Percentiles rank a stretch among this genome's conserved stretches.
phyloP scores from a whole-genome alignment of 1,140 invertebrate genomes.

The Orchesella cincta region DNA sequence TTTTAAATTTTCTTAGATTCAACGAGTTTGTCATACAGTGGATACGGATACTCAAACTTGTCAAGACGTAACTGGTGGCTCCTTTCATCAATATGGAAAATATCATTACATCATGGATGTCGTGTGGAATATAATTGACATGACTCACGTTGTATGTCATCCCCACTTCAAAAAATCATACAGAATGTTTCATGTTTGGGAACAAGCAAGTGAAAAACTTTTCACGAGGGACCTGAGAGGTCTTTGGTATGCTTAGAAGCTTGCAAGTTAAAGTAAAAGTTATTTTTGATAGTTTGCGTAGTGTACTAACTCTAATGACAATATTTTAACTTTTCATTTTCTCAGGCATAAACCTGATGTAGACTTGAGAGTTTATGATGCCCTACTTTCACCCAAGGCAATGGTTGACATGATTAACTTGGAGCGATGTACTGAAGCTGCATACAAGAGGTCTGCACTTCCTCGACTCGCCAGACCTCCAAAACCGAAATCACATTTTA shows the following conservation, averaged over 20 bases:
- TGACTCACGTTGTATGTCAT: slow-evolving; percentile 37
- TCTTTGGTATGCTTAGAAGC: slow-evolving; percentile 35
- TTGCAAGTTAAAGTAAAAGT: no score
- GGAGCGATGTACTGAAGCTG: slow-evolving; percentile 41
- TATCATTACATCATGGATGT: slow-evolving; percentile 40
- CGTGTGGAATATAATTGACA: slow-evolving; percentile 40
- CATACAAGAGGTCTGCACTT: slow-evolving; percentile 13
- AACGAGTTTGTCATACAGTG: neutral
- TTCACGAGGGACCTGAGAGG: slow-evolving; percentile 42
- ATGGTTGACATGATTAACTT: slow-evolving; percentile 40
- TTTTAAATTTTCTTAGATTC: no score
- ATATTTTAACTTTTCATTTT: neutral
- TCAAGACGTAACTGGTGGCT: neutral
- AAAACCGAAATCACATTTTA: neutral
- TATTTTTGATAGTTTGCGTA: neutral
- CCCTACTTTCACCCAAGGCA: slow-evolving; percentile 31
- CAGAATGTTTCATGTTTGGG: slow-evolving; percentile 42
- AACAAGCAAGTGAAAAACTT: slow-evolving; percentile 41
- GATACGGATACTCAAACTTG: neutral
- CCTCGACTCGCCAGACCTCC: slow-evolving; percentile 21
- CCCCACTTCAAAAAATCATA: slow-evolving; percentile 18
- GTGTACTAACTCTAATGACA: neutral
- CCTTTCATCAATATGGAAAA: neutral
- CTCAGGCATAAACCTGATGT: slow-evolving; percentile 35
- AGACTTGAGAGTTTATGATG: slow-evolving; percentile 30